phyloP scores from a whole-genome alignment of 2,797 vertebrate genomes.

The Loriculus beryllinus region DNA sequence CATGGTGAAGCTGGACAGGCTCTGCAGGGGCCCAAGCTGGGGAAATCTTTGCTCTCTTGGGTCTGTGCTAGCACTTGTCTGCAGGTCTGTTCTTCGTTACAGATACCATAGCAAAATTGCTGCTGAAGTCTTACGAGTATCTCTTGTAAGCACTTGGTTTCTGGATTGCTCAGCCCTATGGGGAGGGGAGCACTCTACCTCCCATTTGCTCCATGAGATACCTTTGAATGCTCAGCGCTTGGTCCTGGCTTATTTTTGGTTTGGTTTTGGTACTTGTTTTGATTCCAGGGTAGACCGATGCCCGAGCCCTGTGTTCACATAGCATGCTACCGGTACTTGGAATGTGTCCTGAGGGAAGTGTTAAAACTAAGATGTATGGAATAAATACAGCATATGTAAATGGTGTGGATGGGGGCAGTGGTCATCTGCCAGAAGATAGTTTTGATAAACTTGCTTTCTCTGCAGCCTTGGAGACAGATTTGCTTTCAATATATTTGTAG shows the following conservation, averaged over 20 bases:
- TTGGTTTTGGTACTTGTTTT: background rate
- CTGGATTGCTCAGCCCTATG: background rate
- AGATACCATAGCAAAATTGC: background rate
- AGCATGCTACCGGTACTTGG: background rate
- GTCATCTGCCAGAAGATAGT: background rate
- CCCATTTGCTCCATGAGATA: background rate
- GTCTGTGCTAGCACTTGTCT: too few relatives aligned
- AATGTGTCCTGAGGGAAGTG: background rate
- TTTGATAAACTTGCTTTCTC: background rate
- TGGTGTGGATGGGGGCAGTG: background rate
- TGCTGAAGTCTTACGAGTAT: background rate
- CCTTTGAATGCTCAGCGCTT: background rate
- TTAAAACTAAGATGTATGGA: background rate
- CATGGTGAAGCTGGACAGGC: too few relatives aligned
- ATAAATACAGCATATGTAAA: background rate
- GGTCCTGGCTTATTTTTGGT: background rate
- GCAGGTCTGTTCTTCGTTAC: too few relatives aligned
- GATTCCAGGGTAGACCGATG: background rate
- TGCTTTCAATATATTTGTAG: background rate
- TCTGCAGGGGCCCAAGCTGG: too few relatives aligned
- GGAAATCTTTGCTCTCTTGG: too few relatives aligned
- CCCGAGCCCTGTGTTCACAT: background rate
- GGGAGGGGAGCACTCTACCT: background rate
- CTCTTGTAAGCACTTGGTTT: background rate
- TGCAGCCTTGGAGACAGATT: background rate